Evolutionary conservation across 2,888 invertebrate species (phyloP), one percentile per base, ranked within the genome.

Genomic region (Rhabditophanes sp.): DNA sequence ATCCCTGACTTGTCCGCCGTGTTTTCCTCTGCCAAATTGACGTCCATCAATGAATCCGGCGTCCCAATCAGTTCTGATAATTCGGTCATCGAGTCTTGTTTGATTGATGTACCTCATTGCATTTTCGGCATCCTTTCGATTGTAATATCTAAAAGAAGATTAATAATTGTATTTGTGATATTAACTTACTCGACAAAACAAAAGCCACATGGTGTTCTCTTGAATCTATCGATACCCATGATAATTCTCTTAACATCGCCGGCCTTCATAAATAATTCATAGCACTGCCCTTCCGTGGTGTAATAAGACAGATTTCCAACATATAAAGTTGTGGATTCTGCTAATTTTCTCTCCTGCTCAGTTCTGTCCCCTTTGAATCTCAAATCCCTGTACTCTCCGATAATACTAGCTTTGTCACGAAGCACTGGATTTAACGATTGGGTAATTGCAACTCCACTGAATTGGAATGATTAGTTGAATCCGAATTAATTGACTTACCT

Each of bases 181-280:
- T 45, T 46, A 43, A 54, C 60, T 45, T 65, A 96, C 73, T 99
- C 96, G 2, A 96, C 78, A 69, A 99, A 99, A 67, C 93, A 96
- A 68, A 99, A 96, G 2, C 96, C 96, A 71, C 96, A 96, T 0
- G 96, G 96, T 1, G 93, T 99, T 68, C 90, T 93, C 62, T 82
- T 84, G 66, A 82, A 83, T 65, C 90, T 84, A 67, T 99, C 93
- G 47, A 96, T 70, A 0, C 96, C 96, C 90, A 99, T 93, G 25
- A 99, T 76, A 26, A 96, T 81, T 38, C 73, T 61, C 41, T 85
- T 77, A 22, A 96, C 78, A 66, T 96, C 93, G 1, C 96, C 96
- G 64, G 87, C 85, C 68, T 81, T 78, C 18, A 82, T 78, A 69
- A 96, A 96, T 34, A 99, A 70, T 68, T 96, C 93, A 61, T 87